Evolutionary conservation across 2,113 vertebrate genomes (phyloP).

Genomic region (Entosphenus tridentatus): DNA sequence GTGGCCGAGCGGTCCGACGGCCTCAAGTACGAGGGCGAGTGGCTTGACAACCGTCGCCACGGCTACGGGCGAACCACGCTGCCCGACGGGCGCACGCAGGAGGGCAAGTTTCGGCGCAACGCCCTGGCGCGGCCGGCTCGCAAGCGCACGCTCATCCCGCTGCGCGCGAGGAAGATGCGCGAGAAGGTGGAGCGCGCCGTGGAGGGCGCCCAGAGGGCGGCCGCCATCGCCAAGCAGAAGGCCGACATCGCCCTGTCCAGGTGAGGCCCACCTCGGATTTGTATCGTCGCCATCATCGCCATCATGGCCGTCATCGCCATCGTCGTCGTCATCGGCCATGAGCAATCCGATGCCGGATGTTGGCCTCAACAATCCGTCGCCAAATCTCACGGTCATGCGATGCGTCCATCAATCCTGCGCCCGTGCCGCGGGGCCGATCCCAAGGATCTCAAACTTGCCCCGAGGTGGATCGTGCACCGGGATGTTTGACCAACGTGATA

Average conservation of each 20-base stretch:
- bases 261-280: slow-evolving; percentile 6
- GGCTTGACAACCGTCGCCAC: neutral
- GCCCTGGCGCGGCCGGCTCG: neutral
- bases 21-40: slow-evolving; percentile 1
- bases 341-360: no score
- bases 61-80: slow-evolving; percentile 1
- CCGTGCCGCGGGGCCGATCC: no score
- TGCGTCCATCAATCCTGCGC: no score
- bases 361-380: no score
- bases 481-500: no score
- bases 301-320: no score
- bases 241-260: neutral
- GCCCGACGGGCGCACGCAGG: neutral
- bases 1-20: slow-evolving; percentile 1
- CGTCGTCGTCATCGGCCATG: no score
- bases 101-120: slow-evolving; percentile 3
- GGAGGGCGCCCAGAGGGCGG: neutral
- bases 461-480: no score
- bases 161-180: slow-evolving; percentile 3
- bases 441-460: no score
- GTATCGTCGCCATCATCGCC: no score
- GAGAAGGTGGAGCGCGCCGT: slow-evolving; percentile 1
- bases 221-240: neutral
- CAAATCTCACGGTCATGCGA: no score
- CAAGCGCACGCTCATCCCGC: slow-evolving; percentile 1